These are phyloP conservation scores for Coranthus polyacanthus DNA, from an alignment of 2,797 vertebrate species.

Conservation along the genomic window DNA sequence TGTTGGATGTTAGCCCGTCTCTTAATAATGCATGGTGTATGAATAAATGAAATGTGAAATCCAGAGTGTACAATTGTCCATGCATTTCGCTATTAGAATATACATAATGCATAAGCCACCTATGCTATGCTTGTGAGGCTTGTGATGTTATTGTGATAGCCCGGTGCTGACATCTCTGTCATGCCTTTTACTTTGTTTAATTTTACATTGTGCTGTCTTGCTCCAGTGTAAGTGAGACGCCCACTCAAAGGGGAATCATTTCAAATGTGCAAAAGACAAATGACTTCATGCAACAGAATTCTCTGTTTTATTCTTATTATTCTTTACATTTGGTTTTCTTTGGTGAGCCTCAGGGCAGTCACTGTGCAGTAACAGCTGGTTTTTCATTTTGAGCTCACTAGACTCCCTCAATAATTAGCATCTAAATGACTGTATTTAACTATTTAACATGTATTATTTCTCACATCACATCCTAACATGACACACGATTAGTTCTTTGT, in stretches of 20 bases:
- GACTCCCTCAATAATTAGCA: neutral
- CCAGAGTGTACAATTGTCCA: constrained; percentile 48
- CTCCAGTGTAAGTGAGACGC: constrained; percentile 7
- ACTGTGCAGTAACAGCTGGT: neutral
- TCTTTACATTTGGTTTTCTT: too few species aligned
- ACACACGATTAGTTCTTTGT: constrained; percentile 4
- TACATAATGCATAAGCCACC: constrained; percentile 43
- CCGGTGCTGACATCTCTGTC: constrained; percentile 3
- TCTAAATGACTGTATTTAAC: constrained; percentile 5
- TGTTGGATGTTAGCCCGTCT: constrained; percentile 50
- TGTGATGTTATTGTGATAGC: constrained; percentile 20
- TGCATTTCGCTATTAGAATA: constrained; percentile 51
- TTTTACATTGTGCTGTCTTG: constrained; percentile 21
- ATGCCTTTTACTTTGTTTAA: constrained; percentile 24
- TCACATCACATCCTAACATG: neutral
- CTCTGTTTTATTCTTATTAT: too few species aligned
- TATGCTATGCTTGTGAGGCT: constrained; percentile 24
- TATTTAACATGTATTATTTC: neutral
- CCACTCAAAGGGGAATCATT: neutral
- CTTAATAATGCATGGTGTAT: constrained; percentile 73
- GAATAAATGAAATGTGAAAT: constrained; percentile 69
- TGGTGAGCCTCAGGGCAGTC: too few species aligned
- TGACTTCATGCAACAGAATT: too few species aligned
- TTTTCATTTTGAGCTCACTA: constrained; percentile 2
- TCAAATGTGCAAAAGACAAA: neutral